Base-by-base conservation (phyloP, 1,140 invertebrate genomes). In the Hycleus phaleratus region DNA sequence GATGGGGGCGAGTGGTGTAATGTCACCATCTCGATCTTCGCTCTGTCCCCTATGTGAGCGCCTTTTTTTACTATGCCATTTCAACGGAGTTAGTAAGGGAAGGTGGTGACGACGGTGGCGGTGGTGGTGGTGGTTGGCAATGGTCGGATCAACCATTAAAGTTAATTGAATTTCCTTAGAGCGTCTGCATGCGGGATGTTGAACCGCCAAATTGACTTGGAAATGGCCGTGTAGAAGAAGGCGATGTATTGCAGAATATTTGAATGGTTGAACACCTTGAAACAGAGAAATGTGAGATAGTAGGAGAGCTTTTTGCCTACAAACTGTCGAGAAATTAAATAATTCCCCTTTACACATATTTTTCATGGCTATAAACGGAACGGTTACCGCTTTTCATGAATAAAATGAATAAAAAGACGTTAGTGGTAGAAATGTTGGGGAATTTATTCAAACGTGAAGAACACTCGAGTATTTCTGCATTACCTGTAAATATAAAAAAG, bases 151-250 rank as follows among this genome's bases (percentile, higher is more conserved):
- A 70, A 70, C 69, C 71, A 73, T 73, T 73, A 73, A 73, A 73
- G 70, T 73, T 73, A 73, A 73, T 73, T 73, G 71, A 73, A 73
- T 73, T 73, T 73, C 68, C 70, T 70, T 61, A 60, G 32, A 32
- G 68, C 68, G 64, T 68, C 66, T 63, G 62, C 68, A 66, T 68
- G 65, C 65, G 65, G 59, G 59, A 68, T 70, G 66, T 64, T 67
- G 65, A 72, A 66, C 64, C 69, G 65, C 67, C 68, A 71, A 73
- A 73, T 73, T 73, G 71, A 73, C 71, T 73, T 71, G 69, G 68
- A 73, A 71, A 71, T 71, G 70, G 69, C 69, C 69, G 65, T 59
- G 63, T 32, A 32, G 32, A 62, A 63, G 60, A 47, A 61, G 58
- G 60, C 60, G 56, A 68, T 61, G 62, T 63, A 69, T 64, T 66